These are phyloP conservation scores for Strongylocentrotus purpuratus DNA, from an alignment of 35 echinoderm and acorn worm species.

Conservation along the genomic window DNA sequence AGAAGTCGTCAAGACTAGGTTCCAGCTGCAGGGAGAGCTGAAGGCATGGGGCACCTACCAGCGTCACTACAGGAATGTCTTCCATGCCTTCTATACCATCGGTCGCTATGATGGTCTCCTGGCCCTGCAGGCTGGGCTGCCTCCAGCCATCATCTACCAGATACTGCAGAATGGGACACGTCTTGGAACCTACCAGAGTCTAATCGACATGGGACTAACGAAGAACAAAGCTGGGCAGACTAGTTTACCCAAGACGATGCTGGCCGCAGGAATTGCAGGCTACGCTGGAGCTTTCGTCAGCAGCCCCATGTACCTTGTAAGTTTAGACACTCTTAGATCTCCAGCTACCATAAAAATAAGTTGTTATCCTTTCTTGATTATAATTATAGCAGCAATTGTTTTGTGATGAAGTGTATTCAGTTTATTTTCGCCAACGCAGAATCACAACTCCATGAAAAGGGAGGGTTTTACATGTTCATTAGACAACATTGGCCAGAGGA, in stretches of 20 bases:
- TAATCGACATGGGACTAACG: constrained; percentile 71
- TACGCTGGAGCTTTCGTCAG: constrained; percentile 72
- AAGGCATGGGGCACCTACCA: constrained; percentile 81
- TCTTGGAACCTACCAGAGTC: constrained; percentile 79
- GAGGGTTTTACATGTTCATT: no score
- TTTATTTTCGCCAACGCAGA: no score
- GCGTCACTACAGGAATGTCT: constrained; percentile 83
- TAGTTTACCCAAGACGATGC: constrained; percentile 58
- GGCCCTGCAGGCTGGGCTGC: constrained; percentile 85
- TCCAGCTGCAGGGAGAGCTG: constrained; percentile 96
- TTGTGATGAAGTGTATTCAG: no score
- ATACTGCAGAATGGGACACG: constrained; percentile 87
- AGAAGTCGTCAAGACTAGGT: constrained; percentile 95
- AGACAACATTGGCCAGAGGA: no score
- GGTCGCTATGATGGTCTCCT: constrained; percentile 80
- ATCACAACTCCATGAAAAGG: no score
- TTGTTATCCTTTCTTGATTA: neutral
- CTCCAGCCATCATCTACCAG: constrained; percentile 87
- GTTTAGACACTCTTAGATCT: neutral
- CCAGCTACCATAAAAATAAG: neutral
- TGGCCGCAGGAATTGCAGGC: constrained; percentile 80
- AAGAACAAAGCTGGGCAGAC: constrained; percentile 64
- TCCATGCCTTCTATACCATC: constrained; percentile 86
- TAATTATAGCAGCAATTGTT: no score
- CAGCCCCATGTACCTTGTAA: constrained; percentile 93